Evolutionary conservation across 2,797 vertebrate species (phyloP), one percentile per base, ranked within the genome.

Genomic region (Orestias chungarensis): DNA sequence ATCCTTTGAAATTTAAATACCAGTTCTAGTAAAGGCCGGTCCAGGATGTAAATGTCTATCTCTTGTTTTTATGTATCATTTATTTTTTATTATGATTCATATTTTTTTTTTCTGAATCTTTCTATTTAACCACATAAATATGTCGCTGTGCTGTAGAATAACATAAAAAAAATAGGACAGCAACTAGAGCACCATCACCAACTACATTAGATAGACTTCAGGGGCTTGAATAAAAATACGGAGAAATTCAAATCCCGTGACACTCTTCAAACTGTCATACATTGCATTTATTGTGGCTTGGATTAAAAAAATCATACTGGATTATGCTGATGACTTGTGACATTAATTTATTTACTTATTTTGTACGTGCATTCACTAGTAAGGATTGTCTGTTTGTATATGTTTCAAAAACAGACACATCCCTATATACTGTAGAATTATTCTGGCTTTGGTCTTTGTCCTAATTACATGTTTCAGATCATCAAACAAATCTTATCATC

Each of bases 261-360:
- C 44, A 3, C 27, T 18, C 18, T 40, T 46, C 20, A 54, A 62
- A 73, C 47, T 7, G 64, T 25, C 46, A 35, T 29, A 64, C 14
- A 40, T 38, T 66, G 47, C 25, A 46, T 18, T 35, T 75, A 15
- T 52, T 4, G 12, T 35, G 42, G 18, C 69, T 44, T 49, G 15
- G 35, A 59, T 52, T 20, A 44, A 49, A 54, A 69, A 64, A 29
- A 29, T 68, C 33, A 40, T 52, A 54, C 6, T n/a, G 25, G 59
- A 62, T 62, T 62, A 62, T 40, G 59, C 35, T 62, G 35, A 40
- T 62, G 59, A 62, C 59, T 62, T 40, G 35, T 62, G 59, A 62
- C 59, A 62, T 62, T 62, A 62, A 62, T 62, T 40, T 6, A 40
- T 59, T 59, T 59, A 40, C 35, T 62, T 62, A 35, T n/a, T 11